phyloP scores from a whole-genome alignment of 2,888 invertebrate genomes.

The Notocelia uddmanniana region DNA sequence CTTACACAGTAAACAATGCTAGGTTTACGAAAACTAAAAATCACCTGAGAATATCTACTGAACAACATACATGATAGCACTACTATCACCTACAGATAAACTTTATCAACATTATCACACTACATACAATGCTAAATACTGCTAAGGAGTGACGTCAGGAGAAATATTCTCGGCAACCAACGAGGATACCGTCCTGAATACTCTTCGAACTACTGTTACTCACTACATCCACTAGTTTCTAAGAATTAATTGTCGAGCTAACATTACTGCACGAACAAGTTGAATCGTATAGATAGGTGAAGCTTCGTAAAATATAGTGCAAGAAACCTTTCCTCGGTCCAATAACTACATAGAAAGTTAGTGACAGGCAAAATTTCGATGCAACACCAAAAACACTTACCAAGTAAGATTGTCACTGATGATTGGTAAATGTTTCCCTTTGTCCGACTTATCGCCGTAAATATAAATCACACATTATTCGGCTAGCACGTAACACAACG shows the following conservation, averaged over 20 bases:
- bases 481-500: conserved; percentile 73
- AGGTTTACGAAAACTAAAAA: conserved; percentile 53
- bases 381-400: conserved; percentile 77
- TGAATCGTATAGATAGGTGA: conserved; percentile 49
- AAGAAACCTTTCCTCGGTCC: conserved; percentile 55
- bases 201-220: conserved; percentile 45
- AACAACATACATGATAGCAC: conserved; percentile 63
- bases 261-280: conserved; percentile 22
- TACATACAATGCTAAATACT: conserved; percentile 64
- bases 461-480: conserved; percentile 77
- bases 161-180: conserved; percentile 51
- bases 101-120: conserved; percentile 73
- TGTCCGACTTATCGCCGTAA: conserved; percentile 69
- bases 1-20: conserved; percentile 49
- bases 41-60: conserved; percentile 53
- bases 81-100: conserved; percentile 73
- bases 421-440: conserved; percentile 64
- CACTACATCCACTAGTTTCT: conserved; percentile 36
- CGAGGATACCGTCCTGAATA: conserved; percentile 68
- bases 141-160: conserved; percentile 68
- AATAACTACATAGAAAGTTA: conserved; percentile 67
- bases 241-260: conserved; percentile 23
- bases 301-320: conserved; percentile 50
- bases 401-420: conserved; percentile 66
- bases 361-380: conserved; percentile 69